Base-by-base conservation (phyloP, 1,140 invertebrate species). In the Neodiprion pinetum region DNA sequence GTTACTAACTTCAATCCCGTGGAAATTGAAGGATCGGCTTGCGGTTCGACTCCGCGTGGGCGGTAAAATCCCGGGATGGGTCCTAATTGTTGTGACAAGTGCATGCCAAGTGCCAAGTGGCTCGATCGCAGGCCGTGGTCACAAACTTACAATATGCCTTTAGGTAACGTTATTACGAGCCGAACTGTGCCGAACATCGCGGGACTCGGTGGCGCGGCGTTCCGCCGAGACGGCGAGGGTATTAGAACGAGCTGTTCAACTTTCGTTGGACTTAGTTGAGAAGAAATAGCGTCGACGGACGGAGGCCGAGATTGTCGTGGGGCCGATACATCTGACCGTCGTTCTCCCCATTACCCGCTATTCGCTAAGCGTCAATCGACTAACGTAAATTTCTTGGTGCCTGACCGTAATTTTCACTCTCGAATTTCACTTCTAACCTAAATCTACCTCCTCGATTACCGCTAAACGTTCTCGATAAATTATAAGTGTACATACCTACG, bases 401-500 rank as follows among this genome's bases (percentile, higher is more conserved):
- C 77, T 84, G 82, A 83, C 82, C 82, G 83, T 83, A 81, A 87
- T 86, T 87, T 87, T 86, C 82, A 85, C 79, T 75, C 72, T 72
- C 70, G 28, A 48, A 80, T 88, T 88, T 88, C 87, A 87, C 87
- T 88, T 87, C 84, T 86, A 88, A 88, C 87, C 87, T 87, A 81
- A 85, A 86, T 88, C 82, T 76, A 61, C 53, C 53, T 40, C 28
- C 28, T 14, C 53, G 53, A 17, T 61, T 61, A 61, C 53, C 53
- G 53, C 53, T 61, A 61, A 61, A 61, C 53, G 53, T 61, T 61
- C 53, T 61, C 5, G 53, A 14, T 61, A 61, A 14, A 61, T 61
- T 61, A 61, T 61, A 14, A 61, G 28, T 40, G 28, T 40, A 61
- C 53, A 61, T 17, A 17, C 53, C 53, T 40, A 40, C 28, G 28